Evolutionary conservation across 92 coral and sea anemone genomes (phyloP).

Genomic region (Phymanthus crucifer): DNA sequence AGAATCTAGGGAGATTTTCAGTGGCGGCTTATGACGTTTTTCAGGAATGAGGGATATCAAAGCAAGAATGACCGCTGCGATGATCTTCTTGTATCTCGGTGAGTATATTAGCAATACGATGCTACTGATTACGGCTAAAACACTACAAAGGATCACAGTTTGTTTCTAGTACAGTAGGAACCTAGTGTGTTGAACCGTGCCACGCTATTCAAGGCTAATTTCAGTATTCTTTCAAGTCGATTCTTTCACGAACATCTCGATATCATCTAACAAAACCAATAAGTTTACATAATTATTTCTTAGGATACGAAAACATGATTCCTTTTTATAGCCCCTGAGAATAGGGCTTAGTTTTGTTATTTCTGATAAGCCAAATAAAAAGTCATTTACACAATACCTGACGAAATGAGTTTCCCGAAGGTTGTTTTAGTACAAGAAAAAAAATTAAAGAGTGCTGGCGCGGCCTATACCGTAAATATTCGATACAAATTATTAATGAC

Average conservation of each 20-base stretch:
- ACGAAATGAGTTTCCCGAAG: background rate
- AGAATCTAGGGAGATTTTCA: background rate
- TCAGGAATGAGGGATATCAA: conserved; percentile 8
- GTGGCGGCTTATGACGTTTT: background rate
- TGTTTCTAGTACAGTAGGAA: too few species aligned
- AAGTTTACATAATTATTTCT: too few species aligned
- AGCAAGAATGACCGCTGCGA: background rate
- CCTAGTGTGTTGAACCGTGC: too few species aligned
- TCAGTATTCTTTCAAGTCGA: too few species aligned
- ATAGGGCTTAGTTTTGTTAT: too few species aligned
- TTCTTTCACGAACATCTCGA: too few species aligned
- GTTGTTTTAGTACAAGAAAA: background rate
- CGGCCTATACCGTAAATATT: background rate
- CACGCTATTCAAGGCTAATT: too few species aligned
- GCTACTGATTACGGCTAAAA: too few species aligned
- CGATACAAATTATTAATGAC: background rate
- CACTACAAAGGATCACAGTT: too few species aligned
- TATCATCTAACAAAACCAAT: too few species aligned
- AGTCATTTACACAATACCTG: background rate
- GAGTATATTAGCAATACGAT: background rate
- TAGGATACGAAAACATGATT: too few species aligned
- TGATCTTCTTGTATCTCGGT: conserved; percentile 6
- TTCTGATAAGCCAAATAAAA: background rate
- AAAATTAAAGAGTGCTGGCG: background rate
- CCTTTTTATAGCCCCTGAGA: too few species aligned